Percentiles rank a stretch among this genome's conserved stretches.
phyloP scores from a whole-genome alignment of 2,888 invertebrate genomes.

The Rotaria socialis region DNA sequence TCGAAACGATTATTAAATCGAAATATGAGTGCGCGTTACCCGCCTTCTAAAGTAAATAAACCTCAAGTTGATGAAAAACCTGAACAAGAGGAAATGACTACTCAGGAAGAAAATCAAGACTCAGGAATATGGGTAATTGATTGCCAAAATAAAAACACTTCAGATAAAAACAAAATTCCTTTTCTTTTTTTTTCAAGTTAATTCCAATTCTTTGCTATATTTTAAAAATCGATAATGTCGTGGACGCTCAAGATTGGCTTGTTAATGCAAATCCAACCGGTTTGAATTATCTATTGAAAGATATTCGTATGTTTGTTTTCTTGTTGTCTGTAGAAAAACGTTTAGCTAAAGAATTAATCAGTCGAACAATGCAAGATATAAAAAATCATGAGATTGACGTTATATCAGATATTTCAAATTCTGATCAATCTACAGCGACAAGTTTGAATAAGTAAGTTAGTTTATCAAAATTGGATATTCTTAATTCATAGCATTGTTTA shows the following conservation, averaged over 20 bases:
- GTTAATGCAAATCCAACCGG: neutral
- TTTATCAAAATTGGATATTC: too few species aligned
- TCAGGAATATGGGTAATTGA: slow-evolving; percentile 5
- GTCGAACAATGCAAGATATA: slow-evolving; percentile 26
- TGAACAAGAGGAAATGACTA: neutral
- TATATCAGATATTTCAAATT: neutral
- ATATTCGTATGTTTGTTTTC: neutral
- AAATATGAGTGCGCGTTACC: neutral
- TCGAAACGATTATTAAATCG: slow-evolving; percentile 1
- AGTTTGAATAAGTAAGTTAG: neutral
- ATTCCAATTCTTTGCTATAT: slow-evolving; percentile 18
- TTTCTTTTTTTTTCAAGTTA: neutral
- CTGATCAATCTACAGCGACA: neutral
- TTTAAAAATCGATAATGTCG: slow-evolving; percentile 8
- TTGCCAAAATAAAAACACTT: too few species aligned
- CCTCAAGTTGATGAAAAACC: neutral
- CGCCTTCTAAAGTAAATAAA: neutral
- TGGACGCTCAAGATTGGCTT: slow-evolving; percentile 10
- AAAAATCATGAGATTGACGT: neutral
- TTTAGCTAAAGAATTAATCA: slow-evolving; percentile 25
- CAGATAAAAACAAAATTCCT: too few species aligned
- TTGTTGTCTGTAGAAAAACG: neutral
- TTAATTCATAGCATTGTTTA: neutral
- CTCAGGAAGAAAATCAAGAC: slow-evolving; percentile 6
- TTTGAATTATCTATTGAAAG: neutral